phyloP scores from a whole-genome alignment of 2,113 vertebrate genomes.

The Forbesichthys agassizii region DNA sequence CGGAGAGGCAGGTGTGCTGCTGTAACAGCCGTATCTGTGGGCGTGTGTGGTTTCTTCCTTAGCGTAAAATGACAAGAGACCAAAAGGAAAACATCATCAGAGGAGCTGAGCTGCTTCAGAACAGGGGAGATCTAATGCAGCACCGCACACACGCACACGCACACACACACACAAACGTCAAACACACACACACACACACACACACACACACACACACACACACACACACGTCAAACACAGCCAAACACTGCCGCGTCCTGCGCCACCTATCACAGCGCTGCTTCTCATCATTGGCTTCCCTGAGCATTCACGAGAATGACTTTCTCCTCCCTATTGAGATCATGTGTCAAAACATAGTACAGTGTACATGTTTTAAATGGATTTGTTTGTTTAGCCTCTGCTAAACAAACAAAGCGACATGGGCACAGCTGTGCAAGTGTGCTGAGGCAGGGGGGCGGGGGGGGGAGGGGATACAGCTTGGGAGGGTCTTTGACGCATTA shows the following conservation, averaged over 20 bases:
- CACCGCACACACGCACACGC: neutral
- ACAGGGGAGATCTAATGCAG: constrained; percentile 15
- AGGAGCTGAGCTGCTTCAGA: constrained; percentile 34
- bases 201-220: too few species aligned
- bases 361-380: constrained; percentile 26
- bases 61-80: constrained; percentile 43
- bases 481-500: constrained; percentile 50
- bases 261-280: constrained; percentile 22
- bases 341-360: constrained; percentile 14
- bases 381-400: constrained; percentile 18
- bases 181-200: constrained; percentile 45
- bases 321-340: constrained; percentile 34
- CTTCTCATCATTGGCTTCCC: constrained; percentile 21
- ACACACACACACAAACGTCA: constrained; percentile 5
- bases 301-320: constrained; percentile 15
- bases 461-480: constrained; percentile 16
- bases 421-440: constrained; percentile 12
- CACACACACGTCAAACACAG: constrained; percentile 42
- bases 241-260: constrained; percentile 36
- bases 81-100: constrained; percentile 47
- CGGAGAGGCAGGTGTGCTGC: constrained; percentile 24
- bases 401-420: neutral
- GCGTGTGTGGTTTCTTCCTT: constrained; percentile 36
- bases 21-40: constrained; percentile 49
- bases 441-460: neutral